A percentile compares a stretch with the other conserved stretches of the same genome.
phyloP scores from a whole-genome alignment of 2,888 invertebrate genomes.

The Lacanobia oleracea region DNA sequence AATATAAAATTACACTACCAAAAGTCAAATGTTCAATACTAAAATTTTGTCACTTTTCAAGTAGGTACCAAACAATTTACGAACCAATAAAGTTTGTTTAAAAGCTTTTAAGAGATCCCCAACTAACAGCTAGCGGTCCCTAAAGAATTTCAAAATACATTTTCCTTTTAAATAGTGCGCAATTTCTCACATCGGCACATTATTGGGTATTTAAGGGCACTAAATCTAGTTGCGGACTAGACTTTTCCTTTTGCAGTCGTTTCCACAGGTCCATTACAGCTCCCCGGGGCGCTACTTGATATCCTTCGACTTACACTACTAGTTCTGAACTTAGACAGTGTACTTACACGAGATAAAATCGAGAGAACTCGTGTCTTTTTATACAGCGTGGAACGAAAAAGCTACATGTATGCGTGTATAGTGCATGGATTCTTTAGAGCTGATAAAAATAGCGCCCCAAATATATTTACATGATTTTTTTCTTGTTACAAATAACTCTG shows the following conservation, averaged over 20 bases:
- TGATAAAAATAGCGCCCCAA: not conserved
- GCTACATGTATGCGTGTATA: not conserved
- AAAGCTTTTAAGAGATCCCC: slow-evolving; percentile 32
- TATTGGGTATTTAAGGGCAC: slow-evolving; percentile 77
- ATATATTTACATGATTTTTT: not conserved
- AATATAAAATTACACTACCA: not conserved
- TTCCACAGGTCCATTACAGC: slow-evolving; percentile 83
- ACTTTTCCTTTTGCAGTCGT: slow-evolving; percentile 83
- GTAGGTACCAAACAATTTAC: slow-evolving; percentile 1
- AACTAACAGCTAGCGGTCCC: slow-evolving; percentile 30
- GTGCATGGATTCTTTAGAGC: not conserved
- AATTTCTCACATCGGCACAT: slow-evolving; percentile 72
- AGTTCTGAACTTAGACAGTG: slow-evolving; percentile 72
- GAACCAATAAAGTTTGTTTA: slow-evolving; percentile 18
- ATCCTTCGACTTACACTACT: slow-evolving; percentile 77
- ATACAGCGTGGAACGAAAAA: slow-evolving; percentile 10
- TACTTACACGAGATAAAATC: slow-evolving; percentile 70
- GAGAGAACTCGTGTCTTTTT: slow-evolving; percentile 30
- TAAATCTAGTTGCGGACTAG: slow-evolving; percentile 84
- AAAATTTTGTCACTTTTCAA: not conserved
- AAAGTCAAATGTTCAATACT: not conserved
- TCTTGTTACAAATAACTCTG: not conserved
- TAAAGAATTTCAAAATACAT: slow-evolving; percentile 59
- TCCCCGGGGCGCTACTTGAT: slow-evolving; percentile 78
- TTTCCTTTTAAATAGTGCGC: slow-evolving; percentile 53